phyloP scores from a whole-genome alignment of 2,888 invertebrate species.

The Patella depressa region DNA sequence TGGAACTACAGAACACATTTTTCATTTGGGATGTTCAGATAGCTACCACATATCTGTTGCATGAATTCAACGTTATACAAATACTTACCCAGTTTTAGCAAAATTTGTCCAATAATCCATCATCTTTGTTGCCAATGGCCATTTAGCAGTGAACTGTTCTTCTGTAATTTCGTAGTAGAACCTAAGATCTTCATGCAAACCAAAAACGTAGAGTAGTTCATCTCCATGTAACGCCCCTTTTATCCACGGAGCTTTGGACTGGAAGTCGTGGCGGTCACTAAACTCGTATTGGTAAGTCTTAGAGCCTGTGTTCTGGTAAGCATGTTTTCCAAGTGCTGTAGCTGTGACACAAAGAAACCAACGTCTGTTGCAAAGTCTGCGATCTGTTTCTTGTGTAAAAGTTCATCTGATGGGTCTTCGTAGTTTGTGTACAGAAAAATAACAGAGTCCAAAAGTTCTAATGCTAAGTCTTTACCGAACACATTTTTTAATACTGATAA shows the following conservation, averaged over 20 bases:
- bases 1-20: too few relatives aligned
- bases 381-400: not conserved
- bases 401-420: not conserved
- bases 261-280: not conserved
- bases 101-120: slow-evolving; percentile 97
- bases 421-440: not conserved
- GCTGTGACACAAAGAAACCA: not conserved
- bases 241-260: not conserved
- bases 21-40: too few relatives aligned
- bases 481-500: not conserved
- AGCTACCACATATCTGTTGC: too few relatives aligned
- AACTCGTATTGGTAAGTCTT: not conserved
- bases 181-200: not conserved
- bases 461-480: not conserved
- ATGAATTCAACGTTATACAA: not conserved
- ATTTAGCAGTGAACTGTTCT: not conserved
- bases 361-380: not conserved
- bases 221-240: not conserved
- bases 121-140: slow-evolving; percentile 85
- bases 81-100: slow-evolving; percentile 87
- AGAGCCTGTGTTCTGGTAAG: not conserved
- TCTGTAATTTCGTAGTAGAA: not conserved
- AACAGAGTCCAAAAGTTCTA: not conserved
- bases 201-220: not conserved
- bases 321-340: not conserved